Percentiles rank a stretch among this genome's conserved stretches.
These are phyloP conservation scores for Cavia porcellus DNA, from an alignment of 2,113 vertebrate species.

Conservation along the genomic window DNA sequence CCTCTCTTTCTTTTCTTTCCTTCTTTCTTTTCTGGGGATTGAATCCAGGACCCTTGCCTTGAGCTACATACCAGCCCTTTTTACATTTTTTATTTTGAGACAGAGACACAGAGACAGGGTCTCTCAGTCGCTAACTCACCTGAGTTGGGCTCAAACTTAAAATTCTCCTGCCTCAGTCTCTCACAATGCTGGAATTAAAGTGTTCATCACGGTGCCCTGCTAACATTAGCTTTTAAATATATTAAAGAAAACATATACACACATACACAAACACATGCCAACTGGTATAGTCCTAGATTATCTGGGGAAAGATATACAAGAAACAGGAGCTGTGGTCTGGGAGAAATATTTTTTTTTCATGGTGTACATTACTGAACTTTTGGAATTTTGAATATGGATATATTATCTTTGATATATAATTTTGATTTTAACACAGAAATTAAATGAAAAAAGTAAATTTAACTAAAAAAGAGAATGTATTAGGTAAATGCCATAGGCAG, in stretches of 20 bases:
- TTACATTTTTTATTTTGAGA: too few species aligned
- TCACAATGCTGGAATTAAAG: too few species aligned
- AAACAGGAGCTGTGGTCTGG: neutral
- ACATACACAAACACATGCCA: neutral
- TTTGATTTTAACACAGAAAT: neutral
- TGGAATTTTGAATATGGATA: neutral
- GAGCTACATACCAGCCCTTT: too few species aligned
- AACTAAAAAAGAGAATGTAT: neutral
- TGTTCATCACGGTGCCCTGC: neutral
- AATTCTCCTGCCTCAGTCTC: neutral
- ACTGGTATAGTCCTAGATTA: neutral
- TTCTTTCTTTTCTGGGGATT: too few species aligned
- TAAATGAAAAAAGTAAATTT: neutral
- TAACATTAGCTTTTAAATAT: neutral
- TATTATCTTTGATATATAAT: neutral
- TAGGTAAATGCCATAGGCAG: neutral
- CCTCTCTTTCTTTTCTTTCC: neutral
- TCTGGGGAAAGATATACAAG: neutral
- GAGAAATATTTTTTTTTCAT: neutral
- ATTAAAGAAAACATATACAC: neutral
- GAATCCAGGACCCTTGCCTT: too few species aligned
- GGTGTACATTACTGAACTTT: neutral
- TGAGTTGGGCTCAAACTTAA: neutral
- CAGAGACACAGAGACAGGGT: neutral
- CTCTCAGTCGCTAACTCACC: neutral